Base-by-base conservation (phyloP, 2,113 vertebrate species). In the Vanacampus margaritifer region DNA sequence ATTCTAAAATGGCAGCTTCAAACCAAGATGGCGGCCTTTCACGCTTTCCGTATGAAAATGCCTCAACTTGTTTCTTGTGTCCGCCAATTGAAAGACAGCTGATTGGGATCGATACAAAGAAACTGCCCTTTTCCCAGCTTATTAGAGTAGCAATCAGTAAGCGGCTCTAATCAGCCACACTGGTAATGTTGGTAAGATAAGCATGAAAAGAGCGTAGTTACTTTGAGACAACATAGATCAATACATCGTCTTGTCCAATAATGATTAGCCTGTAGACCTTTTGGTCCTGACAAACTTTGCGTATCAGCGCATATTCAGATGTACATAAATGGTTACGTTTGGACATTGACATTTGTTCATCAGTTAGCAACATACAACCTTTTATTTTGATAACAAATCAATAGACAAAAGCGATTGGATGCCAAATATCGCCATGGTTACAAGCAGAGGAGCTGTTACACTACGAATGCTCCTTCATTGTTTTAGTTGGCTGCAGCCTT, bases 131-230 rank as follows among this genome's bases (percentile, higher is more conserved):
- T 77, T 65, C 68, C 50, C 65, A 76, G 80, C 82, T 57, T 74
- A 73, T 78, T 80, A 65, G 72, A 78, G 70, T 67, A 43, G 54
- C 65, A 37, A 74, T 87, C 82, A 48, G 74, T 57, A 70, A 68
- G 71, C 58, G 69, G 73, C 45, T 72, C 76, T 78, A 83, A 83
- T 86, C 78, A 74, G 72, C 68, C 67, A 69, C 56, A 71, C 69
- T 54, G 84, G 23, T 75, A 74, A 73, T 75, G 70, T 63, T 67
- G 37, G 65, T 62, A 81, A n/a, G 80, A 84, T 87, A 79, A 82
- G 73, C 67, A 79, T 60, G 65, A 67, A 84, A 72, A 59, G 71
- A 74, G 66, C 71, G 54, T 17, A 43, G 62, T 65, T 39, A 41
- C 68, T 64, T 69, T 60, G 65, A 69, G 58, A 24, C 65, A 66